These are phyloP conservation scores for Gobio gobio DNA, from an alignment of 2,113 vertebrate genomes.

Conservation along the genomic window DNA sequence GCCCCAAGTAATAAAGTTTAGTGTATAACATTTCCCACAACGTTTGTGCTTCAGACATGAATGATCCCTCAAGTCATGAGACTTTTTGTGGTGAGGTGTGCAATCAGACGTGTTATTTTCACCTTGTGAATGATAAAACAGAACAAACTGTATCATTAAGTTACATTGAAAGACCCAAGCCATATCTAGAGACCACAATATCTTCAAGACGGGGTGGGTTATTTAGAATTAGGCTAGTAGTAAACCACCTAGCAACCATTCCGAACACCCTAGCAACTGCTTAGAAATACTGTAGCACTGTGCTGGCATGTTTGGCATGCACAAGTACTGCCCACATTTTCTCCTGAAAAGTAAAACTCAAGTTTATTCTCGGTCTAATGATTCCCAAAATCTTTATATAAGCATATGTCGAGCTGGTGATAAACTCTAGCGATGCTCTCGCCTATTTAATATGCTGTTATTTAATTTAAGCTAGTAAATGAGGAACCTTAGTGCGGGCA, in stretches of 20 bases:
- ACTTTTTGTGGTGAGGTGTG: not conserved
- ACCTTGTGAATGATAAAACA: not conserved
- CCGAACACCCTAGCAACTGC: not conserved
- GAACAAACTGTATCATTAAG: not conserved
- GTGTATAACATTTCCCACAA: not conserved
- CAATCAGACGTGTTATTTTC: not conserved
- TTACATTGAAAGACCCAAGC: not conserved
- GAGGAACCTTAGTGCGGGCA: not conserved
- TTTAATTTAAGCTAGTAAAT: slow-evolving; percentile 38
- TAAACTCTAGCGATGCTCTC: slow-evolving; percentile 10
- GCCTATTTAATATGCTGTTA: slow-evolving; percentile 35
- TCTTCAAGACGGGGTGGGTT: not conserved
- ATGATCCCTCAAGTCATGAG: not conserved
- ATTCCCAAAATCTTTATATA: not conserved
- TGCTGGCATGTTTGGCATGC: not conserved
- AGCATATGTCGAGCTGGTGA: not conserved
- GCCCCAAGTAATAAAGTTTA: not conserved
- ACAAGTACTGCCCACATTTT: not conserved
- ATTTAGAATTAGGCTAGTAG: not conserved
- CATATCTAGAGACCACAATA: not conserved
- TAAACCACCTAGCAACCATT: not conserved
- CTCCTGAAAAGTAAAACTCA: not conserved
- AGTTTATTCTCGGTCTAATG: not conserved
- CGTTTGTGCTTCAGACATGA: not conserved
- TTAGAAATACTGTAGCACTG: not conserved